Conservation (phyloP, 2,888 invertebrate genomes). For the Exephanes ischioxanthus region DNA sequence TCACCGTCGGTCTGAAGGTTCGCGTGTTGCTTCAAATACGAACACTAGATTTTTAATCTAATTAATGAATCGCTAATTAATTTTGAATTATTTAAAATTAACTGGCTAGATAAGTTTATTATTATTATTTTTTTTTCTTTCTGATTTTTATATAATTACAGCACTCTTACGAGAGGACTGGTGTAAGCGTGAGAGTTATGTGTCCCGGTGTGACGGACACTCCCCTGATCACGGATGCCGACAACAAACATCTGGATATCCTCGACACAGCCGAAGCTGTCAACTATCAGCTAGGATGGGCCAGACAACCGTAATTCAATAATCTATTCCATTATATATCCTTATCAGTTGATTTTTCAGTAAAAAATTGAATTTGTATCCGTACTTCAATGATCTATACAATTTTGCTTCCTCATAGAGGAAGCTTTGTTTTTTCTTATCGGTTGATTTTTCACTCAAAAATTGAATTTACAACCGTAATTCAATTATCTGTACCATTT, state of each 20-base stretch:
- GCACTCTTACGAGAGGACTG: conserved; percentile 75
- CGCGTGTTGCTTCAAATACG: too few relatives aligned
- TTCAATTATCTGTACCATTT: background rate
- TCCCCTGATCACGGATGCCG: conserved; percentile 71
- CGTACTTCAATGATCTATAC: conserved; percentile 49
- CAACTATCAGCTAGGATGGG: conserved; percentile 64
- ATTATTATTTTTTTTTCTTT: conserved; percentile 62
- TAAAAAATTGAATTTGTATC: too few relatives aligned
- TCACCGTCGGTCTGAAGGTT: too few relatives aligned
- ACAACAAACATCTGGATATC: conserved; percentile 71
- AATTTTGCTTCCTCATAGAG: too few relatives aligned
- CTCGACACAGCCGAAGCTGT: conserved; percentile 73
- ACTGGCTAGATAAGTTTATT: conserved; percentile 27
- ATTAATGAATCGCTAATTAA: background rate
- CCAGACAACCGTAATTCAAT: conserved; percentile 75
- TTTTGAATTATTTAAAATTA: too few relatives aligned
- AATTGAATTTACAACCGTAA: conserved; percentile 73
- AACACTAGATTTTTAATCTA: too few relatives aligned
- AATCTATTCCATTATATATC: background rate
- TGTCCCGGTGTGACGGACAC: conserved; percentile 81
- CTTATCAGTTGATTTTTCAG: background rate
- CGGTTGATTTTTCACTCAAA: too few relatives aligned
- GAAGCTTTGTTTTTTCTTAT: too few relatives aligned
- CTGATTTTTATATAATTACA: conserved; percentile 21
- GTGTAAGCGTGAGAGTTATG: conserved; percentile 79